These are phyloP conservation scores for Ascidia mentula DNA, from an alignment of 23 tunicate species.

Conservation along the genomic window DNA sequence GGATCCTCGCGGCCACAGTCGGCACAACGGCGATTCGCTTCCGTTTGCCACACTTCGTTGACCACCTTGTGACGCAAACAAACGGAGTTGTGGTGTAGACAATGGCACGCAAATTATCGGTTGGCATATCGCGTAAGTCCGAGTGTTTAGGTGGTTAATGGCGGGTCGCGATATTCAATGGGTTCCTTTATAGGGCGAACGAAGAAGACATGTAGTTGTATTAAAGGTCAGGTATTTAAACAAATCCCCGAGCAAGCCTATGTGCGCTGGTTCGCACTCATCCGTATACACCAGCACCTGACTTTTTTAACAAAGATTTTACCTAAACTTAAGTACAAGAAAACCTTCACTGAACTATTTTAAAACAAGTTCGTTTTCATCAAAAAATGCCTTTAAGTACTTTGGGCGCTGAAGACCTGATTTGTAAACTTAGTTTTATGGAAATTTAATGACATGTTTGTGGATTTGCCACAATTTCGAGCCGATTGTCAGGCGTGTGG, in stretches of 20 bases:
- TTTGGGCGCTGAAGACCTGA: too few relatives aligned
- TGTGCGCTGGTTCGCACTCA: background rate
- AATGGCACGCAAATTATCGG: background rate
- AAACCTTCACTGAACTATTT: too few relatives aligned
- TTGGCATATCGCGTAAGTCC: background rate
- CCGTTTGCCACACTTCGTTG: constrained; percentile 53
- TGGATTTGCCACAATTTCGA: too few relatives aligned
- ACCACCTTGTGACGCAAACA: constrained; percentile 40
- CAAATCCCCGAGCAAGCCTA: background rate
- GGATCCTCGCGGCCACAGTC: constrained; percentile 80
- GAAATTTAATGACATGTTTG: too few relatives aligned
- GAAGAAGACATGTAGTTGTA: background rate
- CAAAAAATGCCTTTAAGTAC: too few relatives aligned
- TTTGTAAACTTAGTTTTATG: too few relatives aligned
- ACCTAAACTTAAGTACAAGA: too few relatives aligned
- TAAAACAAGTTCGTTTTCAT: too few relatives aligned
- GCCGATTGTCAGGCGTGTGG: too few relatives aligned
- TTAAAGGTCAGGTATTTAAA: background rate
- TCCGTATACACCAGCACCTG: background rate
- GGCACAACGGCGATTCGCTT: constrained; percentile 59
- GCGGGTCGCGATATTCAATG: background rate
- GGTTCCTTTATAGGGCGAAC: constrained; percentile 8
- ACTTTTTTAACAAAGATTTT: background rate
- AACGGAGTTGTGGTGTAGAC: background rate
- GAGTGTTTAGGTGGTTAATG: constrained; percentile 3